Conservation (phyloP, 2,113 vertebrate genomes). For the Danionella cerebrum region DNA sequence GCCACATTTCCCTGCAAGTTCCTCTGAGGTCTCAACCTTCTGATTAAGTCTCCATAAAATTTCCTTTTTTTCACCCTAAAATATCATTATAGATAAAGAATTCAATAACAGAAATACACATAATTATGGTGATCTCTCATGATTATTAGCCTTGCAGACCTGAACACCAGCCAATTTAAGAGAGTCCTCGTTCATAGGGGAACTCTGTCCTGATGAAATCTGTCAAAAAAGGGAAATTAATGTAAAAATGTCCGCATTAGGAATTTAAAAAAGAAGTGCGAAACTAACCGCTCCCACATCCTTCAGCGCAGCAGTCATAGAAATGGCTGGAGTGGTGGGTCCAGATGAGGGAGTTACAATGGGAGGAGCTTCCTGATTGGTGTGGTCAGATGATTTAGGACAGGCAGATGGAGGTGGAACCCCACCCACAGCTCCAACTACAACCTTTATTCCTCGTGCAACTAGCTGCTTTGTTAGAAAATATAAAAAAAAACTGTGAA, state of each 20-base stretch:
- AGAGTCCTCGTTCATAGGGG: constrained; percentile 44
- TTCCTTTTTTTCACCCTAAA: constrained; percentile 81
- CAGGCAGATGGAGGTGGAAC: constrained; percentile 31
- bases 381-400: constrained; percentile 46
- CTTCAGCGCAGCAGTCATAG: constrained; percentile 90
- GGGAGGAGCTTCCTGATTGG: constrained; percentile 55
- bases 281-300: constrained; percentile 88
- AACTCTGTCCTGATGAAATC: constrained; percentile 38
- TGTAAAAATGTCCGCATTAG: background rate
- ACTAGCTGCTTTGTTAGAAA: constrained; percentile 62
- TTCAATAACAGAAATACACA: background rate
- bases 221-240: background rate
- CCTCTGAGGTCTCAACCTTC: constrained; percentile 67
- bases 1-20: constrained; percentile 37
- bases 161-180: constrained; percentile 41
- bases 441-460: constrained; percentile 69
- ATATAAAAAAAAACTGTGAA: background rate
- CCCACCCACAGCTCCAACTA: constrained; percentile 42
- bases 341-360: constrained; percentile 57
- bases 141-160: constrained; percentile 45
- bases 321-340: constrained; percentile 67
- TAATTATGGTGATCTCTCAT: background rate
- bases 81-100: background rate
- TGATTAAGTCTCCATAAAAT: constrained; percentile 88
- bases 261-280: too few species aligned